Conservation (phyloP, 1,140 invertebrate genomes). For the Scaptomyza montana region DNA sequence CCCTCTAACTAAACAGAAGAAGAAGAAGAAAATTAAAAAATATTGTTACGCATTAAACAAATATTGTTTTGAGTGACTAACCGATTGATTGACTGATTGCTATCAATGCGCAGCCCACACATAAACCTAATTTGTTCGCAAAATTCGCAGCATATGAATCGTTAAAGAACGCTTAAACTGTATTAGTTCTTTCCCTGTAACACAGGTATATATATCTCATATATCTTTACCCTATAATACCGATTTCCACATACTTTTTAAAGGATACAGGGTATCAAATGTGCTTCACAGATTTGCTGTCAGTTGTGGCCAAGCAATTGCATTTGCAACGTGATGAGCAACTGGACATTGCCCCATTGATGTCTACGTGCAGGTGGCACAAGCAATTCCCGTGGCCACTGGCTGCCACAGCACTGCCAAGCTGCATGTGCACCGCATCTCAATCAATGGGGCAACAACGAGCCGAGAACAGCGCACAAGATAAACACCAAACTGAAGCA, state of each 20-base stretch:
- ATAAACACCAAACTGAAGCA: conserved; percentile 31
- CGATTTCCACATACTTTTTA: not conserved
- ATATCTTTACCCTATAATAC: too few species aligned
- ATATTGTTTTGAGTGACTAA: too few species aligned
- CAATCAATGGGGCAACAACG: conserved; percentile 46
- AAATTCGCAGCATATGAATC: too few species aligned
- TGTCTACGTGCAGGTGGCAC: not conserved
- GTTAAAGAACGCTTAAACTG: too few species aligned
- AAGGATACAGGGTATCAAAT: not conserved
- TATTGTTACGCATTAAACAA: too few species aligned
- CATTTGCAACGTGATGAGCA: not conserved
- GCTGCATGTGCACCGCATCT: conserved; percentile 20
- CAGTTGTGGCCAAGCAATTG: not conserved
- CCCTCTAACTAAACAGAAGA: not conserved
- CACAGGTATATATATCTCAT: too few species aligned
- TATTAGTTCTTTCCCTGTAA: too few species aligned
- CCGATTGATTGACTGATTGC: too few species aligned
- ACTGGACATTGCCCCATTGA: not conserved
- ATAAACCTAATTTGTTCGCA: too few species aligned
- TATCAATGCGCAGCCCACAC: too few species aligned
- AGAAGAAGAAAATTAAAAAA: too few species aligned
- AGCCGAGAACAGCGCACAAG: conserved; percentile 18
- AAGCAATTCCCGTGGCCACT: not conserved
- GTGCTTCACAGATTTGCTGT: not conserved
- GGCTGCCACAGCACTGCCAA: too few species aligned